phyloP scores from a whole-genome alignment of 2,113 vertebrate species.

The Leucoraja erinaceus region DNA sequence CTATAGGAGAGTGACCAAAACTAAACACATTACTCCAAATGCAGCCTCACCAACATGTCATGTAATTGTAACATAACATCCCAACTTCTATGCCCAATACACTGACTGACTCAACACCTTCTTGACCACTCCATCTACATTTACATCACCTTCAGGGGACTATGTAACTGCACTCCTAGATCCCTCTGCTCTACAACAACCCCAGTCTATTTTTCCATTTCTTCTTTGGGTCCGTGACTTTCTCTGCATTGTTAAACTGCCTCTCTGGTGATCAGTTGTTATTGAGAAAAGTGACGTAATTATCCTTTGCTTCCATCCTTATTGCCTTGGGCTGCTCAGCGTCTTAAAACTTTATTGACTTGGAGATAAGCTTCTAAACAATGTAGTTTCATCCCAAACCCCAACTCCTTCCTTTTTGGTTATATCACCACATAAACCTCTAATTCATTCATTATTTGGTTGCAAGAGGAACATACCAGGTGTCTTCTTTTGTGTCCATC shows the following conservation, averaged over 20 bases:
- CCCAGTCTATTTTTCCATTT: not conserved
- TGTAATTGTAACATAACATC: too few relatives aligned
- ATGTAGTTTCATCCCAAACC: not conserved
- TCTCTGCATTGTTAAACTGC: not conserved
- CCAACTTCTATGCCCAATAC: too few relatives aligned
- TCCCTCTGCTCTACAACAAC: too few relatives aligned
- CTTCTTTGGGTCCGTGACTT: not conserved
- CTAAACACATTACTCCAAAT: too few relatives aligned
- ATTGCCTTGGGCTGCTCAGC: not conserved
- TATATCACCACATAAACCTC: not conserved
- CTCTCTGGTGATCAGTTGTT: not conserved
- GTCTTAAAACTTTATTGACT: not conserved
- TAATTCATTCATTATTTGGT: not conserved
- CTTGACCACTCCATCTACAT: too few relatives aligned
- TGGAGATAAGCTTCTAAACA: not conserved
- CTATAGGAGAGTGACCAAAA: too few relatives aligned
- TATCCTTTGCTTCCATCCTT: not conserved
- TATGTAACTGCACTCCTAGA: too few relatives aligned
- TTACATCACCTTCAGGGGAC: too few relatives aligned
- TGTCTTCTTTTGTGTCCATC: too few relatives aligned
- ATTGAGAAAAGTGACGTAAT: not conserved
- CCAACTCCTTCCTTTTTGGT: not conserved
- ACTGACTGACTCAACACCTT: too few relatives aligned
- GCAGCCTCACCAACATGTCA: too few relatives aligned
- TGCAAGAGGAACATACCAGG: too few relatives aligned